A percentile compares a stretch with the other conserved stretches of the same genome.
phyloP scores from a whole-genome alignment of 2,888 invertebrate genomes.

The Lordiphosa fenestrarum region DNA sequence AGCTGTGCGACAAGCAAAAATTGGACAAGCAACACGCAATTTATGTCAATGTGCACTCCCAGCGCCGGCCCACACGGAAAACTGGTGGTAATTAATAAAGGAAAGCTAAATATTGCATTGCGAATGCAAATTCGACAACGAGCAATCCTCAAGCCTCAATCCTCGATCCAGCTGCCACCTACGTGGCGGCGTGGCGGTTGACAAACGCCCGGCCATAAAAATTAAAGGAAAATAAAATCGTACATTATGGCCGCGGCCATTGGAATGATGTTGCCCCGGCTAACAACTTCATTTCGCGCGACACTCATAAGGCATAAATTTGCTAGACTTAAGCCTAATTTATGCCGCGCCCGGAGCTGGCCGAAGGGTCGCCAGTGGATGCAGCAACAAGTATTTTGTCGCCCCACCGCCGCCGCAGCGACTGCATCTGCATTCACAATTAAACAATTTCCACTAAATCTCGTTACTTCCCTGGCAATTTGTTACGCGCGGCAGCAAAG shows the following conservation, averaged over 20 bases:
- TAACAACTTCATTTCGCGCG: slow-evolving; percentile 80
- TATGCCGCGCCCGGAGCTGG: slow-evolving; percentile 65
- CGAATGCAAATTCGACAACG: slow-evolving; percentile 50
- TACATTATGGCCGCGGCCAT: slow-evolving; percentile 49
- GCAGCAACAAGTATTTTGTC: slow-evolving; percentile 70
- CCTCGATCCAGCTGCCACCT: slow-evolving; percentile 70
- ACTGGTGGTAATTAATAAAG: slow-evolving; percentile 70
- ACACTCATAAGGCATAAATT: slow-evolving; percentile 78
- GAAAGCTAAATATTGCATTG: slow-evolving; percentile 8
- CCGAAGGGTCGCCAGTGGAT: slow-evolving; percentile 55
- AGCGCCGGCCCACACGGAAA: slow-evolving; percentile 70
- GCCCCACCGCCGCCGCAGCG: slow-evolving; percentile 28
- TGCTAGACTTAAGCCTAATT: slow-evolving; percentile 78
- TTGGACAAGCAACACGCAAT: slow-evolving; percentile 76
- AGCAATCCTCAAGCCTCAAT: slow-evolving; percentile 53
- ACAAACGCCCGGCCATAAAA: slow-evolving; percentile 66
- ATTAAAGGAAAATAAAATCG: slow-evolving; percentile 74
- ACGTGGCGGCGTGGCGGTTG: slow-evolving; percentile 50
- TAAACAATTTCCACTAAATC: slow-evolving; percentile 80
- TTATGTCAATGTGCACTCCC: slow-evolving; percentile 72
- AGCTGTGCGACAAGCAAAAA: slow-evolving; percentile 76
- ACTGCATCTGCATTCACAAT: slow-evolving; percentile 77
- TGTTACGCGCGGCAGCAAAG: slow-evolving; percentile 79
- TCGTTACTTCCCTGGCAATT: slow-evolving; percentile 79
- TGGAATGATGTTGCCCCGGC: slow-evolving; percentile 78